Base-by-base conservation (phyloP, 2,797 vertebrate genomes). In the Corythornis leucogaster region DNA sequence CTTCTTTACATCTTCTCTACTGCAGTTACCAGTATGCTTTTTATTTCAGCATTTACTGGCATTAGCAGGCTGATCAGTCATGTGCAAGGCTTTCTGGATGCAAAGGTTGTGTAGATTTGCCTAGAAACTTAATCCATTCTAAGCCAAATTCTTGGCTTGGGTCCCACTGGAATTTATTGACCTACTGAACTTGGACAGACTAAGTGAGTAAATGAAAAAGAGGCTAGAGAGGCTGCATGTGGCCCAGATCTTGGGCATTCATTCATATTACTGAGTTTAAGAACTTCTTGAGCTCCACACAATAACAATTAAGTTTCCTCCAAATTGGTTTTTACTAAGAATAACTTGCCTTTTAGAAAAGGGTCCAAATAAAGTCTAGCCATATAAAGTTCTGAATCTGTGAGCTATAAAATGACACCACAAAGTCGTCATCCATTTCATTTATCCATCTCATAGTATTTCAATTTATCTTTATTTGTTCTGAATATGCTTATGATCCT, bases 121-220 rank as follows among this genome's bases (percentile, higher is more conserved):
- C 70, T 91, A 67, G 80, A 89, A 95, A 94, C 83, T 90, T 93
- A 94, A 94, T 93, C 89, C 69, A 43, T 87, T 81, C 54, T 93
- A 94, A 96, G 53, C 92, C 77, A 93, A 86, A 90, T 70, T 92
- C 77, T 84, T 95, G 92, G 91, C 91, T 63, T 81, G 22, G 15
- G 30, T 95, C 92, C 93, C 89, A 88, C 58, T 75, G 84, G 90
- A 89, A 86, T 95, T 89, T 92, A 55, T 90, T 95, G 94, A 94
- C 92, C 87, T 93, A 93, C 82, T 95, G 91, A 95, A 92, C 85
- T 64, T 91, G 74, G 82, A 80, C 93, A 91, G 87, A 95, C 68
- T 94, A 89, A 92, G 69, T 43, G 73, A 87, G 45, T 90, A 89
- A 92, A 91, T 68, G 83, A 76, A 94, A 96, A 89, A 73, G 87